Conservation (phyloP, 1,140 invertebrate species). For the Sinonovacula constricta region DNA sequence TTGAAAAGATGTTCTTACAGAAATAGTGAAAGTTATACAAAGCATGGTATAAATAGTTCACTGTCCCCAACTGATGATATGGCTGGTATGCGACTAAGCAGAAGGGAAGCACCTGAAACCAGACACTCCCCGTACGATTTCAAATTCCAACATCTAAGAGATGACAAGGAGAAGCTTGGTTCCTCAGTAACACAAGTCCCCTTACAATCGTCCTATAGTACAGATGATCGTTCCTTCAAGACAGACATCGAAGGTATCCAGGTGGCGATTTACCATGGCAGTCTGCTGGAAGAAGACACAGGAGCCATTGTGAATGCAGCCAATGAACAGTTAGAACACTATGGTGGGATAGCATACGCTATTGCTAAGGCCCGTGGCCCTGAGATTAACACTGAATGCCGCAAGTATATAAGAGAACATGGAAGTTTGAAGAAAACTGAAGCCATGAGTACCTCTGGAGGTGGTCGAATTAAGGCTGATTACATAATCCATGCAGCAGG, state of each 20-base stretch:
- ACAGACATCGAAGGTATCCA: slow-evolving; percentile 9
- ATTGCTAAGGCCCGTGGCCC: slow-evolving; percentile 32
- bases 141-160: no score
- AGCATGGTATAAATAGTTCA: neutral
- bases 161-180: no score
- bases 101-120: no score
- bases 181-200: no score
- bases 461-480: slow-evolving; percentile 26
- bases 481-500: slow-evolving; percentile 60
- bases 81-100: no score
- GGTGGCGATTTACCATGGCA: slow-evolving; percentile 29
- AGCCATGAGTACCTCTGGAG: slow-evolving; percentile 40
- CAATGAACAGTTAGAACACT: slow-evolving; percentile 38
- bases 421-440: slow-evolving; percentile 33
- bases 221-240: slow-evolving; percentile 10
- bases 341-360: slow-evolving; percentile 43
- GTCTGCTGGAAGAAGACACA: slow-evolving; percentile 24
- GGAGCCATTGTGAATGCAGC: slow-evolving; percentile 53
- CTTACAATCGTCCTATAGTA: no score
- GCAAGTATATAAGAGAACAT: slow-evolving; percentile 1
- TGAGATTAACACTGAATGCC: slow-evolving; percentile 30
- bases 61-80: neutral
- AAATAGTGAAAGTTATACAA: slow-evolving; percentile 10
- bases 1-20: no score
- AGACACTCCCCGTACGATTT: no score